phyloP scores from a whole-genome alignment of 1,140 invertebrate genomes.

The Oscheius sp. region DNA sequence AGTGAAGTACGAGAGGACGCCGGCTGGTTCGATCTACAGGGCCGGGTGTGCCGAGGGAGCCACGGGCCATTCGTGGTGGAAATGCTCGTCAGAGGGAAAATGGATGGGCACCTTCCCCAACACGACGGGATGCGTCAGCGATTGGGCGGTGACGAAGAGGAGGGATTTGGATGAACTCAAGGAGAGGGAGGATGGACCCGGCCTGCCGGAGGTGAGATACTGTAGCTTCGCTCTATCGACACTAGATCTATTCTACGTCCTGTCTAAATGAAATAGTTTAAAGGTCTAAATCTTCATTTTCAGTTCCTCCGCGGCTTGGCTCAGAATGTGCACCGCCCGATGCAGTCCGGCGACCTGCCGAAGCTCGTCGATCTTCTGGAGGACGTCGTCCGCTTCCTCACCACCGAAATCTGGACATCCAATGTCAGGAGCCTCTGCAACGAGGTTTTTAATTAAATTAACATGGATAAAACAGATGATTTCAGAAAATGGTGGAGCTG shows the following conservation, averaged over 20 bases:
- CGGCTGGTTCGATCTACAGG: conserved; percentile 29
- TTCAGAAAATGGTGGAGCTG: conserved; percentile 9
- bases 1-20: not conserved
- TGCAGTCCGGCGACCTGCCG: conserved; percentile 23
- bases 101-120: not conserved
- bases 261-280: too few species aligned
- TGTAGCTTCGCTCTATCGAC: too few species aligned
- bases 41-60: not conserved
- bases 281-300: not conserved
- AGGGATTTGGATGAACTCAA: conserved; percentile 13
- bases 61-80: not conserved
- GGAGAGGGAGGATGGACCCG: not conserved
- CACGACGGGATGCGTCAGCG: not conserved
- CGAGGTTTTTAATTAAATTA: not conserved
- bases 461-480: not conserved
- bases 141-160: conserved; percentile 1
- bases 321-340: conserved; percentile 6
- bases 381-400: conserved; percentile 8
- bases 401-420: conserved; percentile 15
- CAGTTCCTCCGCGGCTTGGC: conserved; percentile 16
- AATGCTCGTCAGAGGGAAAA: not conserved
- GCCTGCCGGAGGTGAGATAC: not conserved
- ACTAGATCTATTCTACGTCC: too few species aligned
- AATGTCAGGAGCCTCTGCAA: not conserved
- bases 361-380: conserved; percentile 20